Conservation (phyloP, 2,113 vertebrate species). For the Chinchilla lanigera region DNA sequence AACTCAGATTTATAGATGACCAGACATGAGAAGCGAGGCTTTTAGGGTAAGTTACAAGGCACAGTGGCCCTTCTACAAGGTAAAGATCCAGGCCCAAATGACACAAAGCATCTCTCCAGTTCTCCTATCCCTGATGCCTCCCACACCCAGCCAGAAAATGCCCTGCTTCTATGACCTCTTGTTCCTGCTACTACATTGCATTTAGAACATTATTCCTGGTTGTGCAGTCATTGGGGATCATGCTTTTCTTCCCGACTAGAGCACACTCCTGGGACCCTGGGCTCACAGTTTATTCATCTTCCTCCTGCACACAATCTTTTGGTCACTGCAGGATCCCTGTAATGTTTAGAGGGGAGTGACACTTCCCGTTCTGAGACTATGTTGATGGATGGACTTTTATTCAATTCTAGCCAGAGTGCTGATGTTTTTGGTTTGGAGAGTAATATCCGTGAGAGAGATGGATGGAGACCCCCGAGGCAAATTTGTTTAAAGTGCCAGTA, state of each 20-base stretch:
- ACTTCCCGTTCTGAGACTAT: not conserved
- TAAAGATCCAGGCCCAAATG: not conserved
- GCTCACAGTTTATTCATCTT: not conserved
- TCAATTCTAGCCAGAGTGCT: slow-evolving; percentile 5
- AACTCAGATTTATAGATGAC: not conserved
- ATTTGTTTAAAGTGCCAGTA: slow-evolving; percentile 53
- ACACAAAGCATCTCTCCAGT: not conserved
- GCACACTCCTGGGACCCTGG: not conserved
- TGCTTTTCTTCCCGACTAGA: not conserved
- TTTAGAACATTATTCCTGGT: not conserved
- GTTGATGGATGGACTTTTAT: slow-evolving; percentile 18
- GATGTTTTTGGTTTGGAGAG: slow-evolving; percentile 6
- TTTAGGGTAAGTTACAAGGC: not conserved
- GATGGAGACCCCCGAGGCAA: slow-evolving; percentile 35
- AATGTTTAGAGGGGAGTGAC: slow-evolving; percentile 10
- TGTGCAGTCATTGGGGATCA: not conserved
- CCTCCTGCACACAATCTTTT: not conserved
- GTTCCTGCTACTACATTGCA: not conserved
- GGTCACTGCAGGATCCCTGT: not conserved
- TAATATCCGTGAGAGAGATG: not conserved
- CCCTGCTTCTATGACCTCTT: not conserved
- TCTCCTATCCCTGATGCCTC: not conserved
- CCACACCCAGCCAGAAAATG: not conserved
- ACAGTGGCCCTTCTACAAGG: not conserved
- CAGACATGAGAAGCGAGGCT: not conserved